Conservation (phyloP, 1,140 invertebrate species). For the Cyclina sinensis region DNA sequence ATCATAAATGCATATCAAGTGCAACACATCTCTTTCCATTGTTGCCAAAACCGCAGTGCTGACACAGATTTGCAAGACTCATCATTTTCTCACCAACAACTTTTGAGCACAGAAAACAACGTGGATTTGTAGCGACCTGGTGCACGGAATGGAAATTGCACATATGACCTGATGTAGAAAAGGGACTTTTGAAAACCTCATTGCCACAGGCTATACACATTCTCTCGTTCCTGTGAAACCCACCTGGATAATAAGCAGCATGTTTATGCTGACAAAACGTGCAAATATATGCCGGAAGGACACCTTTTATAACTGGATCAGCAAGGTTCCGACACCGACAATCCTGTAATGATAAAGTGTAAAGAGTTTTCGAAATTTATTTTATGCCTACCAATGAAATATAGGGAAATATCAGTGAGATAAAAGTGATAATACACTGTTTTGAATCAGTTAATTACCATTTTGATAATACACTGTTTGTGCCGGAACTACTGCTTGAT, state of each 20-base stretch:
- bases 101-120: constrained; percentile 39
- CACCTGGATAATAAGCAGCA: constrained; percentile 2
- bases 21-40: constrained; percentile 38
- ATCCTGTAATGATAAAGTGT: constrained; percentile 34
- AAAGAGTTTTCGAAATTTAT: too few species aligned
- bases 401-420: too few species aligned
- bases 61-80: constrained; percentile 19
- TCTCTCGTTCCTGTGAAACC: not conserved
- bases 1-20: constrained; percentile 23
- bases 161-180: not conserved
- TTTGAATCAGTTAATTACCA: too few species aligned
- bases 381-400: too few species aligned
- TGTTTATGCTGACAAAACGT: constrained; percentile 27
- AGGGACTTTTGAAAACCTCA: not conserved
- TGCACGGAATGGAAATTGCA: constrained; percentile 44
- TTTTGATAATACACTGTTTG: too few species aligned
- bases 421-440: too few species aligned
- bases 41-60: constrained; percentile 52
- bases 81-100: not conserved
- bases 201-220: constrained; percentile 54
- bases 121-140: not conserved
- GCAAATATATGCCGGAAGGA: constrained; percentile 11
- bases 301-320: constrained; percentile 43
- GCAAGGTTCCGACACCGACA: constrained; percentile 44
- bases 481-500: too few species aligned